Percentiles rank a stretch among this genome's conserved stretches.
Conservation (phyloP, 2,797 vertebrate genomes). For the Ciconia nigra region DNA sequence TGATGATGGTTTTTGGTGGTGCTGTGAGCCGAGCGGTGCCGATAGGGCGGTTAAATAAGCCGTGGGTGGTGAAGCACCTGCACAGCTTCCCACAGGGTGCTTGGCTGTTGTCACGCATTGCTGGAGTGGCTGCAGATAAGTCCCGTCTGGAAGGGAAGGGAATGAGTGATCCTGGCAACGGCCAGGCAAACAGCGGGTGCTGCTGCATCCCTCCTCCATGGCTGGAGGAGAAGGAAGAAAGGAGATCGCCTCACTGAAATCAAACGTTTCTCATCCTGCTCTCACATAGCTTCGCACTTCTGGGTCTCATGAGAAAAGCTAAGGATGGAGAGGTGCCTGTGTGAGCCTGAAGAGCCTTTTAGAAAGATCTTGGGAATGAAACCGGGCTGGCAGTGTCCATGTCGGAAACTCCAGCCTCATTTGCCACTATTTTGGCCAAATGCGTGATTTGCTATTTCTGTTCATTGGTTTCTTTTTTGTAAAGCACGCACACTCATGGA, state of each 20-base stretch:
- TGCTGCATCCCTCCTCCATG: rapidly evolving
- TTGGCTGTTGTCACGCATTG: rapidly evolving
- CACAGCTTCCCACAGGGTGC: background rate
- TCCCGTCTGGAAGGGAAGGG: background rate
- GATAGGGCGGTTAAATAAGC: background rate
- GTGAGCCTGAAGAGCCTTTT: background rate
- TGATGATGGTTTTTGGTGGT: background rate
- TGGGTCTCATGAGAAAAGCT: background rate
- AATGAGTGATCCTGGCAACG: background rate
- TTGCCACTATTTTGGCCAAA: background rate
- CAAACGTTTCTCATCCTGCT: background rate
- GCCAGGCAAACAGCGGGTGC: rapidly evolving
- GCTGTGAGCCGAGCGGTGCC: background rate
- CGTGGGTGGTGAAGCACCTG: background rate
- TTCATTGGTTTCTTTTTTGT: background rate
- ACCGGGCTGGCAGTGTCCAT: rapidly evolving
- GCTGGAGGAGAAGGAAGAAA: background rate
- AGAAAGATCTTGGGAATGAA: background rate
- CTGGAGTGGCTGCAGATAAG: background rate
- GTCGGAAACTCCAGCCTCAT: rapidly evolving
- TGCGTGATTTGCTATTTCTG: background rate
- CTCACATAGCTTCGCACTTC: background rate
- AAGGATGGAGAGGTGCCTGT: background rate
- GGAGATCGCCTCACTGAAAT: background rate
- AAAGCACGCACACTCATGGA: background rate